These are phyloP conservation scores for Aplocera efformata DNA, from an alignment of 2,888 invertebrate genomes.

Conservation along the genomic window DNA sequence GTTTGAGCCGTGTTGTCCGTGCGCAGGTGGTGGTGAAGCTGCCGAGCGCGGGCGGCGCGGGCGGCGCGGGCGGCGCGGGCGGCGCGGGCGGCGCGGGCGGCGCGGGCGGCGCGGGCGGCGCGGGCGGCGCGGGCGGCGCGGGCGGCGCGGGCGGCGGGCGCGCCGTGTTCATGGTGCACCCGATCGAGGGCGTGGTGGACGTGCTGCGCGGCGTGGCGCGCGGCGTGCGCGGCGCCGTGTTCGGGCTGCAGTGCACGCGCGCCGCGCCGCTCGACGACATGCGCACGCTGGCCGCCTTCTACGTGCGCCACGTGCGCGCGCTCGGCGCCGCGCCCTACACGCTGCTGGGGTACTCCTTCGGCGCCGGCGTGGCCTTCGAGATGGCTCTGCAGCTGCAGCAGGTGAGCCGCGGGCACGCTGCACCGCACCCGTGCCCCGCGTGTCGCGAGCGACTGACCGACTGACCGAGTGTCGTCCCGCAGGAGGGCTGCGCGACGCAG, in stretches of 20 bases:
- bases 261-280: constrained; percentile 88
- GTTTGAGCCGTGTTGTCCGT: too few relatives aligned
- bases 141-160: constrained; percentile 84
- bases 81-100: constrained; percentile 84
- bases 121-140: constrained; percentile 72
- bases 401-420: too few relatives aligned
- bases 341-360: constrained; percentile 97
- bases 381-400: constrained; percentile 93
- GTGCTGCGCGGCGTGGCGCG: constrained; percentile 86
- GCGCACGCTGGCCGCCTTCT: constrained; percentile 85
- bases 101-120: constrained; percentile 84
- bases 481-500: constrained; percentile 75
- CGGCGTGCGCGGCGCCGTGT: constrained; percentile 87
- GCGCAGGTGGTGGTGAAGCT: constrained; percentile 84
- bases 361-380: constrained; percentile 96
- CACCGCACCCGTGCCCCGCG: too few relatives aligned
- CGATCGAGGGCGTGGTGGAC: constrained; percentile 92
- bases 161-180: constrained; percentile 88
- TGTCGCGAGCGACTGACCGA: too few relatives aligned
- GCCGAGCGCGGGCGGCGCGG: constrained; percentile 59
- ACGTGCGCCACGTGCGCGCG: constrained; percentile 86
- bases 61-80: constrained; percentile 85
- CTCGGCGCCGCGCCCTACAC: constrained; percentile 91
- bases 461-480: too few relatives aligned
- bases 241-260: constrained; percentile 93